Evolutionary conservation across 2,113 vertebrate species (phyloP), one percentile per base, ranked within the genome.

Genomic region (Rutilus rutilus): DNA sequence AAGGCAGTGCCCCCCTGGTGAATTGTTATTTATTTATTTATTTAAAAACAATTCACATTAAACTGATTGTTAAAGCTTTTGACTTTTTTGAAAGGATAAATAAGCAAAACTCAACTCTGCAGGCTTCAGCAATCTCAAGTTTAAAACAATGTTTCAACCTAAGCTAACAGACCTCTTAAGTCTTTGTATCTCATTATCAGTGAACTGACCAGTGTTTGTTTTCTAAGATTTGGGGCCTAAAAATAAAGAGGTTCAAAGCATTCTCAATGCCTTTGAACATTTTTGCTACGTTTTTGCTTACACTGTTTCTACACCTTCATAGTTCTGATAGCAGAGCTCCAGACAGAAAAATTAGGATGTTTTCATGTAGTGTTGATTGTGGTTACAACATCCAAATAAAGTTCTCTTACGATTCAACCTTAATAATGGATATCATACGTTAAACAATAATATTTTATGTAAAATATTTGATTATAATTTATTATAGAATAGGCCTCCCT

Each of bases 61-160:
- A 85, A 65, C 57, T 62, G 74, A 83, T 67, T 50, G 47, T 85
- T 82, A 88, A 88, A 86, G 27, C 33, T 19, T 33, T 78, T 50
- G 23, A 82, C 73, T 67, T 85, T 15, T 42, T 73, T 60, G n/a
- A 7, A 60, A 14, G 25, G 36, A 42, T 82, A 14, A 69, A 52
- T 77, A 19, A 50, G 54, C 33, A 33, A 85, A 80, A 27, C 6
- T 36, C 39, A 52, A 14, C 52, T 39, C 6, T 59, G 21, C 30
- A 80, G 75, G 21, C 78, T 60, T 69, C 36, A 47, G 25, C 10
- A 52, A 2, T 59, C 39, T n/a, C 60, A 59, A 52, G 14, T 77
- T 76, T 85, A 10, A 67, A 59, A 82, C 79, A 74, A 4, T 33
- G 36, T 77, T 52, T 74, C 14, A 4, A 81, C 64, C 82, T 33